These are phyloP conservation scores for Pseudochirops cupreus DNA, from an alignment of 2,797 vertebrate species.

Conservation along the genomic window DNA sequence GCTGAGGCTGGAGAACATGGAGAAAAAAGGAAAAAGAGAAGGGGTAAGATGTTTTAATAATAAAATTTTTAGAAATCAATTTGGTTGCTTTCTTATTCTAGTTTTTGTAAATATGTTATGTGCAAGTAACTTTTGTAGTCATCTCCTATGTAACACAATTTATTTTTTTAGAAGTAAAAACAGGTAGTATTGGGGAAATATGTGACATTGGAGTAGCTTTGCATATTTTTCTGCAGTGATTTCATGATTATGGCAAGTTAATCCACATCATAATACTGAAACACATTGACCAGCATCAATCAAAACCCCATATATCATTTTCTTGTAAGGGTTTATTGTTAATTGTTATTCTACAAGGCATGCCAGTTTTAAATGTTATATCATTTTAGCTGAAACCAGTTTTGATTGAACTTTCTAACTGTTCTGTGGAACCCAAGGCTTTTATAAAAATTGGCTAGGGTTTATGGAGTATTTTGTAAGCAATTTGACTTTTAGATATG, in stretches of 20 bases:
- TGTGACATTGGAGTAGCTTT: conserved; percentile 53
- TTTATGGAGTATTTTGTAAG: conserved; percentile 43
- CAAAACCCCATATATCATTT: conserved; percentile 2
- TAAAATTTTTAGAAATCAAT: background rate
- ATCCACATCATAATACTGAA: conserved; percentile 34
- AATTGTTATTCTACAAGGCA: conserved; percentile 24
- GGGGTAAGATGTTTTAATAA: conserved; percentile 86
- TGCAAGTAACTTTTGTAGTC: conserved; percentile 44
- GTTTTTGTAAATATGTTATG: background rate
- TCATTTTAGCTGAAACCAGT: conserved; percentile 29
- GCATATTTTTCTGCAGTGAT: conserved; percentile 63
- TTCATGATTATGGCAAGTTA: conserved; percentile 60
- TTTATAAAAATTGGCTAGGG: conserved; percentile 39
- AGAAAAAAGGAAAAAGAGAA: conserved; percentile 92
- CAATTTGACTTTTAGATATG: conserved; percentile 44
- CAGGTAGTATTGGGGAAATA: background rate
- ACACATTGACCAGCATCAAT: background rate
- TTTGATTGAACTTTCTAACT: conserved; percentile 28
- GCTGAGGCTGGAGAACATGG: conserved; percentile 91
- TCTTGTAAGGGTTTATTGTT: conserved; percentile 37
- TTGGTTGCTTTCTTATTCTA: background rate
- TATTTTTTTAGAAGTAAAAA: conserved; percentile 55
- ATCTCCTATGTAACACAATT: conserved; percentile 76
- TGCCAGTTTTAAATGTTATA: conserved; percentile 44
- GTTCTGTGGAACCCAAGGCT: conserved; percentile 34